phyloP scores from a whole-genome alignment of 1,140 invertebrate species.

The Rhopalosiphum maidis region DNA sequence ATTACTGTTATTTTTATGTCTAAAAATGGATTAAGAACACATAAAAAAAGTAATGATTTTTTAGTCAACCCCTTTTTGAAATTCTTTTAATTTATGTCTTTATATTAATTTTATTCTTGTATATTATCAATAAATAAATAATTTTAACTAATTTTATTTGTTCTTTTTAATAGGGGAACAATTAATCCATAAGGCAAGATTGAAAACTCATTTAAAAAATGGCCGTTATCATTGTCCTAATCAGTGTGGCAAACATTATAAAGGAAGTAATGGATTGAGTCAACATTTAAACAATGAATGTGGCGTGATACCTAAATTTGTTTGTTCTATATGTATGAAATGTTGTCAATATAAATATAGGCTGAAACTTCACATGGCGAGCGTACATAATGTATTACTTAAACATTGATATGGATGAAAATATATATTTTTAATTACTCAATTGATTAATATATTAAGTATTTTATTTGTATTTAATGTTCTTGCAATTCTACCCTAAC shows the following conservation, averaged over 20 bases:
- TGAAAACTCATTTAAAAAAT: not conserved
- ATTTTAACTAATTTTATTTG: not conserved
- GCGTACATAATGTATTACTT: not conserved
- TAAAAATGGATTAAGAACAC: not conserved
- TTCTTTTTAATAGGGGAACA: not conserved
- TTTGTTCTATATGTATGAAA: conserved; percentile 63
- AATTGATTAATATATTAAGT: not conserved
- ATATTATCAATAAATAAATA: not conserved
- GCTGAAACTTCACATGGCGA: conserved; percentile 32
- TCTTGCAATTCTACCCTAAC: not conserved
- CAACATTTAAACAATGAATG: conserved; percentile 65
- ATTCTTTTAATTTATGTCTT: not conserved
- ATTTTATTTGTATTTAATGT: conserved; percentile 1
- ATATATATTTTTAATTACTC: not conserved
- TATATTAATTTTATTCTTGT: not conserved
- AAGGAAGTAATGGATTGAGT: conserved; percentile 59
- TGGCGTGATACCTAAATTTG: conserved; percentile 62
- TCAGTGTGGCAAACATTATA: conserved; percentile 58
- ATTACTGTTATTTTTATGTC: not conserved
- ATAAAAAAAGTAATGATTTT: too few species aligned
- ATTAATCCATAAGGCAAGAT: not conserved
- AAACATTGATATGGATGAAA: not conserved
- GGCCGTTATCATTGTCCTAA: conserved; percentile 51
- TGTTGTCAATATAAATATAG: not conserved
- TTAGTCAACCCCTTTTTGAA: too few species aligned